Conservation (phyloP, 2,797 vertebrate genomes). For the Ctenopoma multispine region DNA sequence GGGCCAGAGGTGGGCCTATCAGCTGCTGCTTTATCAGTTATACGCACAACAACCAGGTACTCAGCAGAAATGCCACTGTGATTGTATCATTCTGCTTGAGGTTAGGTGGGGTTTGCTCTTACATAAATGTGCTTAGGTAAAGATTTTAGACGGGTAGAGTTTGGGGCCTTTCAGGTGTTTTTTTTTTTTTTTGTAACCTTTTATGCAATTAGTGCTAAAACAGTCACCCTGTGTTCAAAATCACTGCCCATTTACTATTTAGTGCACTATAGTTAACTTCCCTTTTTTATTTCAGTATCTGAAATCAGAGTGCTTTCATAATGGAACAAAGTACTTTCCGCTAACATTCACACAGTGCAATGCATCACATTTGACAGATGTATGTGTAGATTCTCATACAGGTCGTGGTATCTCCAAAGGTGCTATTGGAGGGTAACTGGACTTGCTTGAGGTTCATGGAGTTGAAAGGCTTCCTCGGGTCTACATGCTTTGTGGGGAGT, state of each 20-base stretch:
- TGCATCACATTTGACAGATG: background rate
- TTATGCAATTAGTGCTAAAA: background rate
- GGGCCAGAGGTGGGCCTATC: background rate
- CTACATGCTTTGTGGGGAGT: background rate
- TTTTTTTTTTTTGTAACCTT: no score
- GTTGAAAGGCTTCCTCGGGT: background rate
- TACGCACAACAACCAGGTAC: constrained; percentile 23
- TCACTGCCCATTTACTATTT: background rate
- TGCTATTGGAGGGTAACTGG: no score
- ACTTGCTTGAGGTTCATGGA: background rate
- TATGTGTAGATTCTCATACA: background rate
- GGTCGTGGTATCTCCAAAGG: background rate
- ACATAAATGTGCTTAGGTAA: constrained; percentile 16
- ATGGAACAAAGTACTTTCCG: background rate
- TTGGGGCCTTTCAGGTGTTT: background rate
- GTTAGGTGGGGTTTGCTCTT: constrained; percentile 31
- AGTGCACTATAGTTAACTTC: background rate
- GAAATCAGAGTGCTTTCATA: background rate
- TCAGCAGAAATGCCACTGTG: constrained; percentile 37
- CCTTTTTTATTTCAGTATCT: background rate
- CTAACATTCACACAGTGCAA: background rate
- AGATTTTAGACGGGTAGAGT: no score
- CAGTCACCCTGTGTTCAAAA: background rate
- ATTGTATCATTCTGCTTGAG: constrained; percentile 32
- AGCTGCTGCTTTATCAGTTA: constrained; percentile 56